Percentiles rank a stretch among this genome's conserved stretches.
Evolutionary conservation across 1,140 invertebrate genomes (phyloP).

Genomic region (Choristoneura fumiferana): DNA sequence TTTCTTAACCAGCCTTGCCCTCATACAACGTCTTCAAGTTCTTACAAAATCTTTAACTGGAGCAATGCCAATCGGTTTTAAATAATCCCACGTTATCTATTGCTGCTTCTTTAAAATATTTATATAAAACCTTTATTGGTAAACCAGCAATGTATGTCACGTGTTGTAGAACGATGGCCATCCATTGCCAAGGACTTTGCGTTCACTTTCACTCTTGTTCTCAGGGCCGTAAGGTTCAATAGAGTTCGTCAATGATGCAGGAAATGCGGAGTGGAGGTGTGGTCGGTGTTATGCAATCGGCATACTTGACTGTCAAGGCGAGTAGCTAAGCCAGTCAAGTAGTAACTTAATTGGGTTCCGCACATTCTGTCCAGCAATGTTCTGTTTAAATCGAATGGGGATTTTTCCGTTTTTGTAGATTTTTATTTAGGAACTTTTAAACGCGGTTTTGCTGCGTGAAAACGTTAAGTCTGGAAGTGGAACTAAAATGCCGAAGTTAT

Average conservation of each 20-base stretch:
- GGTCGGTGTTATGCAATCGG: slow-evolving; percentile 6
- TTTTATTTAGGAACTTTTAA: no score
- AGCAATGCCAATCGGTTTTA: slow-evolving; percentile 16
- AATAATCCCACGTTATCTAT: slow-evolving; percentile 1
- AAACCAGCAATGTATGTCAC: background rate
- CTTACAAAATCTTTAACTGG: slow-evolving; percentile 3
- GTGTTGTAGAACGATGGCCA: background rate
- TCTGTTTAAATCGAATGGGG: no score
- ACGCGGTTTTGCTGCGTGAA: no score
- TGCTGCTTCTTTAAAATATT: background rate
- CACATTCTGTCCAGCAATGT: no score
- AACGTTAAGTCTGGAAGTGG: no score
- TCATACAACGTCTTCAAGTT: slow-evolving; percentile 12
- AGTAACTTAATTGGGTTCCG: no score
- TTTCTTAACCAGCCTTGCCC: slow-evolving; percentile 6
- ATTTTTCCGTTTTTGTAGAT: no score
- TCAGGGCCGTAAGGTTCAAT: slow-evolving; percentile 13
- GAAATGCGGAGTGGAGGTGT: slow-evolving; percentile 8
- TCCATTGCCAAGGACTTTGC: background rate
- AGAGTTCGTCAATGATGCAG: slow-evolving; percentile 3
- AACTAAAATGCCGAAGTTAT: no score
- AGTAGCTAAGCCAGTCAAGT: background rate
- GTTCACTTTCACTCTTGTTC: slow-evolving; percentile 6
- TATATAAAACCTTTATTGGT: background rate
- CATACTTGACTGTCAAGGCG: slow-evolving; percentile 12